These are phyloP conservation scores for Egretta garzetta DNA, from an alignment of 2,113 vertebrate genomes.

Conservation along the genomic window DNA sequence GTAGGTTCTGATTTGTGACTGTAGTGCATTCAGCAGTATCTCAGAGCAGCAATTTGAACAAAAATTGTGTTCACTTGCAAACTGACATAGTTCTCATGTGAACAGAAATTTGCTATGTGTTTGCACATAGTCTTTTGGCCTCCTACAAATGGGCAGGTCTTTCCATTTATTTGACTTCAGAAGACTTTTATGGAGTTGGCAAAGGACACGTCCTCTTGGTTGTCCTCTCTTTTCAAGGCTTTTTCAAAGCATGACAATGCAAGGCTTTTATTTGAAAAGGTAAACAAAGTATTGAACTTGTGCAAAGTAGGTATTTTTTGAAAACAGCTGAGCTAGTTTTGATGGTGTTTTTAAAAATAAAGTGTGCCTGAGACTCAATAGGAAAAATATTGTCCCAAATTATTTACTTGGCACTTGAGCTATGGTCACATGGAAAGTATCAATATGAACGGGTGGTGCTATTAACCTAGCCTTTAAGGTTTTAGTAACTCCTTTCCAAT, in stretches of 20 bases:
- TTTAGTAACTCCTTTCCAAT: not conserved
- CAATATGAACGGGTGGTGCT: not conserved
- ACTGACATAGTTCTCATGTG: not conserved
- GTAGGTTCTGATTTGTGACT: not conserved
- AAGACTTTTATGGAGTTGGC: not conserved
- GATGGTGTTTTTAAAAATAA: not conserved
- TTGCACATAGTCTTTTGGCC: not conserved
- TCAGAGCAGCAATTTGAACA: not conserved
- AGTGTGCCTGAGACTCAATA: not conserved
- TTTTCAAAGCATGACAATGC: not conserved
- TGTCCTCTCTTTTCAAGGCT: not conserved
- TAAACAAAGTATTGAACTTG: not conserved
- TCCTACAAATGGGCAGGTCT: not conserved
- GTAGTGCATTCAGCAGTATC: not conserved
- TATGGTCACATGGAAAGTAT: not conserved
- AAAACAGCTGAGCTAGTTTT: not conserved
- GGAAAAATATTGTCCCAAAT: not conserved
- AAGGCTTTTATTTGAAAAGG: not conserved
- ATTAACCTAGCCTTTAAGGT: not conserved
- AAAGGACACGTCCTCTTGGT: not conserved
- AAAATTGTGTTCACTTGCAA: rapidly evolving
- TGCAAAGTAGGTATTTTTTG: not conserved
- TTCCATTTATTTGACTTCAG: not conserved
- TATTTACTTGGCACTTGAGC: not conserved
- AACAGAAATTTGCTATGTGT: not conserved